Base-by-base conservation (phyloP, 2,888 invertebrate species). In the Cartodere bifasciata region DNA sequence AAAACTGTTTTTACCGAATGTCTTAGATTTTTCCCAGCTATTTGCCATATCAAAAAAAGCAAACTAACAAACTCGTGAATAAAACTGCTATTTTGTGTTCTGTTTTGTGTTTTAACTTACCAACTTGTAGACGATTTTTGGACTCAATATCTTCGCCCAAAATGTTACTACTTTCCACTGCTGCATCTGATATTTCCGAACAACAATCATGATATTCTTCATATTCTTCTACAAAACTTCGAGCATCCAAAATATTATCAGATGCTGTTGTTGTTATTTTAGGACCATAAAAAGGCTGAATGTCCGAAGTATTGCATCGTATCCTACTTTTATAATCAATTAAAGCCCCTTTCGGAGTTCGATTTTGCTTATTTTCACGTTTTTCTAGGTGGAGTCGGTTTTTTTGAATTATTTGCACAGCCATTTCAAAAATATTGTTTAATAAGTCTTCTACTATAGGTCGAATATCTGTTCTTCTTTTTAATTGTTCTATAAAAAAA, bases 201-300 rank as follows among this genome's bases (percentile, higher is more conserved):
- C 59, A 58, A 7, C 55, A 54, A 33, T 58, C 56, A 41, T 60
- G 58, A 34, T 55, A 60, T 42, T 60, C 60, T 32, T 60, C 60
- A 35, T 60, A 60, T 26, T 60, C 57, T 35, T 60, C 60, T 7
- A 59, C 58, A 38, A 60, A 60, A 36, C 53, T 59, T 32, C 47
- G 50, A 4, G 58, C 58, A 24, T 55, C 52, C 20, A 58, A 42
- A 9, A 55, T 33, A 26, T 52, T 53, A 30, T 50, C 51, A 25
- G 32, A 31, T 17, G 41, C 45, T 2, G 57, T 49, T 6, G 53
- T 50, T 13, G 53, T 44, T 14, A 55, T 48, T 38, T 50, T 53
- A 9, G 52, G 46, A n/a, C 46, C 40, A 34, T 49, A 53, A 22
- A 55, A 38, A 10, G 48, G 33, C 7, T 48, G 38, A 5, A 53